Evolutionary conservation across 2,888 invertebrate genomes (phyloP).

Genomic region (Sesia apiformis): DNA sequence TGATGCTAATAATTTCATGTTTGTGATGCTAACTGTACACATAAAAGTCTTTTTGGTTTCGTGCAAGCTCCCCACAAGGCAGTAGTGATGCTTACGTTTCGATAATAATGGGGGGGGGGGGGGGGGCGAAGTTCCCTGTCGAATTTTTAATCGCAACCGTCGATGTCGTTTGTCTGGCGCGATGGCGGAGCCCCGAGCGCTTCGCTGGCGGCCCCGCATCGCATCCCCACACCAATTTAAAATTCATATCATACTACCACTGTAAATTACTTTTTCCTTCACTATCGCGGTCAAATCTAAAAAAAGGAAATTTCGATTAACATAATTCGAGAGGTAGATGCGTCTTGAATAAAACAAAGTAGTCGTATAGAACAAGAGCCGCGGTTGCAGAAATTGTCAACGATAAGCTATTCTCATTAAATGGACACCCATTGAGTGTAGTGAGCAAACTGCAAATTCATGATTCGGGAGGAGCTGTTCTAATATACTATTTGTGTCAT

Average conservation of each 20-base stretch:
- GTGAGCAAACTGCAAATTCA: no score
- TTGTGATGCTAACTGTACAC: no score
- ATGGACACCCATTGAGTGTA: no score
- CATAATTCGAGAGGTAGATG: no score
- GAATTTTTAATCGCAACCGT: conserved; percentile 43
- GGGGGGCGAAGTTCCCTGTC: conserved; percentile 21
- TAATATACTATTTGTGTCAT: no score
- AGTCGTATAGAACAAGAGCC: no score
- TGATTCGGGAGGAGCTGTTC: no score
- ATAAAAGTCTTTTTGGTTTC: no score
- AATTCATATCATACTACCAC: conserved; percentile 28
- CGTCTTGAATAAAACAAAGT: background rate
- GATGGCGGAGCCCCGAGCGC: conserved; percentile 21
- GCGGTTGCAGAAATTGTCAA: no score
- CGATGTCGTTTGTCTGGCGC: conserved; percentile 31
- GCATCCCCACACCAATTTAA: conserved; percentile 31
- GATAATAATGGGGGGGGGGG: conserved; percentile 17
- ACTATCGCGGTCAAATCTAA: conserved; percentile 9
- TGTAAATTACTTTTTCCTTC: conserved; percentile 33
- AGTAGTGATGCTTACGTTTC: conserved; percentile 14
- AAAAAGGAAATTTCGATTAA: background rate
- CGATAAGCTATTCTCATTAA: no score
- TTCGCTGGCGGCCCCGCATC: conserved; percentile 13
- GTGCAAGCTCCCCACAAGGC: background rate
- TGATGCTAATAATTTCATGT: no score